phyloP scores from a whole-genome alignment of 2,113 vertebrate genomes.

The Mormyrus lacerda region DNA sequence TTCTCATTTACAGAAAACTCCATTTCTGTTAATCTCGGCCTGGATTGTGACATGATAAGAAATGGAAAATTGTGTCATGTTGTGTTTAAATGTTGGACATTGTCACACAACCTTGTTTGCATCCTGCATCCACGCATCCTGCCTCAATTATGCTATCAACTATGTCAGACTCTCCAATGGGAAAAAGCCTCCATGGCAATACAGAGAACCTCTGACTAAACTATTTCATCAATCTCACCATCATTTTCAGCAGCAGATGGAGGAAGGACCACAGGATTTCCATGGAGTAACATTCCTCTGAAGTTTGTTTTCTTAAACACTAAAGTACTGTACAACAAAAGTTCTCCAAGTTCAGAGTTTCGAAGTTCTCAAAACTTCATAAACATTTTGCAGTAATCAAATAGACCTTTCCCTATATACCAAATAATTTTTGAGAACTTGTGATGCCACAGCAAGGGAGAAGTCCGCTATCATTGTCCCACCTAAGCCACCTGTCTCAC shows the following conservation, averaged over 20 bases:
- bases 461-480: constrained; percentile 35
- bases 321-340: neutral
- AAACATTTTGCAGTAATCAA: too few relatives aligned
- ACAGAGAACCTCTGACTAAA: neutral
- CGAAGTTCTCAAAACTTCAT: neutral
- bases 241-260: constrained; percentile 2
- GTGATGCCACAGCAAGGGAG: constrained; percentile 24
- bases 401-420: neutral
- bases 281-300: neutral
- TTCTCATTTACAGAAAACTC: neutral
- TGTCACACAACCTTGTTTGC: neutral
- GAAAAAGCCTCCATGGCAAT: neutral
- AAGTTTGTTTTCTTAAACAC: neutral
- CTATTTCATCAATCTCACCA: neutral
- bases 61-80: neutral
- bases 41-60: neutral
- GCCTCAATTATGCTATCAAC: neutral
- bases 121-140: too few relatives aligned
- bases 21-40: neutral
- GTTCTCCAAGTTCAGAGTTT: neutral
- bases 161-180: neutral
- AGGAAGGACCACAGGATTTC: neutral
- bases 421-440: constrained; percentile 18
- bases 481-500: constrained; percentile 82
- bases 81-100: constrained; percentile 4